Percentiles rank a stretch among this genome's conserved stretches.
Evolutionary conservation across 2,888 invertebrate genomes (phyloP).

Genomic region (Archips crataeganus): DNA sequence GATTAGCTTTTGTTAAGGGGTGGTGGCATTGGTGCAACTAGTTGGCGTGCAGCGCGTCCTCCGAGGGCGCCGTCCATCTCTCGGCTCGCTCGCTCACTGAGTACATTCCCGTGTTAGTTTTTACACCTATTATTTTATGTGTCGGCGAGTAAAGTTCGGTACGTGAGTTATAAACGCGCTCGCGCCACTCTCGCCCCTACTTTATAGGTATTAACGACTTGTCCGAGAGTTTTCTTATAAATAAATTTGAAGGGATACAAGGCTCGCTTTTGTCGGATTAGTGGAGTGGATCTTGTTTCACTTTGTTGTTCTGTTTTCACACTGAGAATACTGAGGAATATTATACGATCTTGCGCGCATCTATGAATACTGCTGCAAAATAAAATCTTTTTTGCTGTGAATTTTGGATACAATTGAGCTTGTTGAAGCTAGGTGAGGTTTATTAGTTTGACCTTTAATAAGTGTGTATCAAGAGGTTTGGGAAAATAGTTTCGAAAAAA

Average conservation of each 20-base stretch:
- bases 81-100: conserved; percentile 80
- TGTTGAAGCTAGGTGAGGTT: neutral
- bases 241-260: conserved; percentile 87
- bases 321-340: conserved; percentile 21
- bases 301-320: conserved; percentile 79
- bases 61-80: conserved; percentile 76
- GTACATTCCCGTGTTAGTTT: conserved; percentile 86
- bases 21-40: conserved; percentile 22
- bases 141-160: conserved; percentile 86
- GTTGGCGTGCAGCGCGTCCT: conserved; percentile 47
- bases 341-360: conserved; percentile 56
- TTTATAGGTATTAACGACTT: conserved; percentile 87
- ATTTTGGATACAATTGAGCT: no score
- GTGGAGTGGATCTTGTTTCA: conserved; percentile 86
- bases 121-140: conserved; percentile 87
- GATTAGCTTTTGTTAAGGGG: conserved; percentile 42
- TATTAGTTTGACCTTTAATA: neutral
- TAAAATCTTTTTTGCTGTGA: neutral
- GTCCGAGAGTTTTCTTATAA: conserved; percentile 87
- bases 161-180: conserved; percentile 86
- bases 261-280: conserved; percentile 86
- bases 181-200: conserved; percentile 86
- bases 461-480: neutral
- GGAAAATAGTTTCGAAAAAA: neutral
- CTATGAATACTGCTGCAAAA: conserved; percentile 22